Evolutionary conservation across 2,797 vertebrate species (phyloP), one percentile per base, ranked within the genome.

Genomic region (Cercopithecus mitis): DNA sequence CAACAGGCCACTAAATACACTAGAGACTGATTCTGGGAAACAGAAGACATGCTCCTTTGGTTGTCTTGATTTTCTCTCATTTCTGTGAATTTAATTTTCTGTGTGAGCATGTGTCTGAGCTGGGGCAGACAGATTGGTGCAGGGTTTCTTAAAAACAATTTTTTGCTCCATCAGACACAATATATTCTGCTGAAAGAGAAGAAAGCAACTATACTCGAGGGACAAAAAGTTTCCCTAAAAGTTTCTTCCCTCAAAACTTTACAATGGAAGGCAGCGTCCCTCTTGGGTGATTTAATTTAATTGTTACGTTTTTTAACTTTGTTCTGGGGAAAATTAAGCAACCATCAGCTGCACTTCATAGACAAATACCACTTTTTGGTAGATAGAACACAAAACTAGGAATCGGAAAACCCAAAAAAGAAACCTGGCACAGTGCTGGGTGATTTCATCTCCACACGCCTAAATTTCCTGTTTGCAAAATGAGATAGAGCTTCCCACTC

Each of bases 401-500:
- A 98, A 96, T 98, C 93, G 79, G 96, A 97, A 97, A 97, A 96
- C 97, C 98, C 97, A 97, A 97, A 98, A 98, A 98, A 97, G 97
- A 97, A 98, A 97, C 95, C 96, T 98, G 97, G 98, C 97, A 97
- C 88, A 11, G 90, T 6, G 0, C 93, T 93, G 90, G 80, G 95
- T 98, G 97, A 98, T 95, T 98, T 98, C 98, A 98, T 98, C 97
- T 97, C 98, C 96, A 98, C 97, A 98, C 97, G 97, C 97, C 97
- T 97, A 95, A 97, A 97, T 97, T 98, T 98, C 98, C 97, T 97
- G 96, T 98, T 98, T 97, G 97, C 97, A 97, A 97, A 97, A 97
- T 96, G 97, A 97, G 95, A 92, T 90, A 73, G 94, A 95, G 97
- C 96, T 98, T 96, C 97, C 98, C 97, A 97, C 97, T 98, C 95